These are phyloP conservation scores for Paracentrotus lividus DNA, from an alignment of 53 echinoderm and acorn worm species.

Conservation along the genomic window DNA sequence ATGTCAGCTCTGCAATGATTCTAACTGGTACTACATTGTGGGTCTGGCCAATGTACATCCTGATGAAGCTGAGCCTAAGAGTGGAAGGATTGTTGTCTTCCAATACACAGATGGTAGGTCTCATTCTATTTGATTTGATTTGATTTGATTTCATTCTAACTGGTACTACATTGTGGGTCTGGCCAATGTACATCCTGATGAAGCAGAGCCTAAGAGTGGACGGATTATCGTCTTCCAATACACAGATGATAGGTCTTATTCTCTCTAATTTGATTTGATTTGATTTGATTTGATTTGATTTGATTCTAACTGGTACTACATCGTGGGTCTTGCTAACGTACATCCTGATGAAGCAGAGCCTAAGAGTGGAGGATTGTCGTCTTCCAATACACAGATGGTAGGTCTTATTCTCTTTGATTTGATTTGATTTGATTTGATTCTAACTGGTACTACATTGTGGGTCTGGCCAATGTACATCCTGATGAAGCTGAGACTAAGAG, in stretches of 20 bases:
- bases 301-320: slow-evolving; percentile 92
- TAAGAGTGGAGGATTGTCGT: slow-evolving; percentile 91
- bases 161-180: too few species aligned
- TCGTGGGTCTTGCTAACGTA: slow-evolving; percentile 90
- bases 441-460: slow-evolving; percentile 90
- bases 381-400: slow-evolving; percentile 74
- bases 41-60: slow-evolving; percentile 93
- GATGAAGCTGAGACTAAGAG: slow-evolving; percentile 97
- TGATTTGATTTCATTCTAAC: too few species aligned
- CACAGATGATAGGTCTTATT: not conserved
- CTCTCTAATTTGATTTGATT: too few species aligned
- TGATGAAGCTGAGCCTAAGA: slow-evolving; percentile 97
- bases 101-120: slow-evolving; percentile 67
- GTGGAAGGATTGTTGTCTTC: slow-evolving; percentile 90
- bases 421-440: too few species aligned
- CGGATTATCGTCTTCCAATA: not conserved
- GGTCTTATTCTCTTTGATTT: not conserved
- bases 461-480: slow-evolving; percentile 89
- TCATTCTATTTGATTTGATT: too few species aligned
- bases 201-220: too few species aligned
- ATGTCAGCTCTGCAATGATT: slow-evolving; percentile 93
- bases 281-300: too few species aligned
- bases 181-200: too few species aligned
- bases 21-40: slow-evolving; percentile 91
- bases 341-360: slow-evolving; percentile 97